These are phyloP conservation scores for Cryptoblepharus egeriae DNA, from an alignment of 2,797 vertebrate genomes.

Conservation along the genomic window DNA sequence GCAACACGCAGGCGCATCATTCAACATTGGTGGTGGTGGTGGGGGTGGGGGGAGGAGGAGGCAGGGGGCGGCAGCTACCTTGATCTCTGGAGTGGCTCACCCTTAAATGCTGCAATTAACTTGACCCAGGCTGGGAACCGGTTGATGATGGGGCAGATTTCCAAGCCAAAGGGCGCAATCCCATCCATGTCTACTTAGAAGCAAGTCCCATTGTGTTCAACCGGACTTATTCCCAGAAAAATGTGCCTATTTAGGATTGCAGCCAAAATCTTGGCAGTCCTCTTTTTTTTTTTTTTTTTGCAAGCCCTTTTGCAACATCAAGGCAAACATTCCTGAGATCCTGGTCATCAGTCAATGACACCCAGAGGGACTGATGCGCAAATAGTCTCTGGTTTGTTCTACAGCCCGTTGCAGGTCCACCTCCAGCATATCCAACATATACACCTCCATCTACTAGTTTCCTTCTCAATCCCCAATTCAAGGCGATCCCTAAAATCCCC, in stretches of 20 bases:
- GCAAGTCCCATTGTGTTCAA: too few species aligned
- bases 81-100: slow-evolving; percentile 55
- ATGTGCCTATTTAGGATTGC: too few species aligned
- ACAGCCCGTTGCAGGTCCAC: neutral
- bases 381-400: neutral
- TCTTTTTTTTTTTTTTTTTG: too few species aligned
- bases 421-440: neutral
- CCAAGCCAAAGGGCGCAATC: slow-evolving; percentile 16
- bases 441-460: neutral
- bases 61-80: slow-evolving; percentile 41
- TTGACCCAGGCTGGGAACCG: slow-evolving; percentile 25
- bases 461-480: neutral
- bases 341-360: neutral
- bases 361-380: neutral
- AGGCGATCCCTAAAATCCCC: neutral
- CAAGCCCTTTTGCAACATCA: too few species aligned
- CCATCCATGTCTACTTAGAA: too few species aligned
- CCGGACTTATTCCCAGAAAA: too few species aligned
- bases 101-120: slow-evolving; percentile 61
- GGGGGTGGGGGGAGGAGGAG: slow-evolving; percentile 5
- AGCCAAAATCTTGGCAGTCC: slow-evolving; percentile 25
- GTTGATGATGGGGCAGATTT: slow-evolving; percentile 24
- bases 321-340: too few species aligned
- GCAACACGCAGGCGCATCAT: slow-evolving; percentile 47
- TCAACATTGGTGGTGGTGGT: slow-evolving; percentile 19